phyloP scores from a whole-genome alignment of 1,140 invertebrate species.

The Plutomurus gul region DNA sequence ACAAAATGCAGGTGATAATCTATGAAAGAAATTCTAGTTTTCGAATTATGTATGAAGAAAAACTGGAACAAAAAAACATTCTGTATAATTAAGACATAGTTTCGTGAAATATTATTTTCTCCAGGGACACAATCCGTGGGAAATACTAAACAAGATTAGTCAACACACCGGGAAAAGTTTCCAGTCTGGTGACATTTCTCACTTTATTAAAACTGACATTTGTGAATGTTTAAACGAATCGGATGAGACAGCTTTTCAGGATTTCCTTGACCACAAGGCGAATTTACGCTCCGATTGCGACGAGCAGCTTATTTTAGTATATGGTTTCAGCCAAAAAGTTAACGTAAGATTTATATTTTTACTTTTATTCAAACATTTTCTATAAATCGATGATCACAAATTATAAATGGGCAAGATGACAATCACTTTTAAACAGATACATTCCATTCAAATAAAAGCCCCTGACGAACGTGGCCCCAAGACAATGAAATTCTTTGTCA shows the following conservation, averaged over 20 bases:
- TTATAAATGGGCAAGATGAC: too few species aligned
- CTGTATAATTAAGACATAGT: not conserved
- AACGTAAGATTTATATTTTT: too few species aligned
- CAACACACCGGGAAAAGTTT: conserved; percentile 77
- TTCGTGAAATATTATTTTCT: not conserved
- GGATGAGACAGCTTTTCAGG: conserved; percentile 85
- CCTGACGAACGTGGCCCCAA: conserved; percentile 90
- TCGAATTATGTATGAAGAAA: too few species aligned
- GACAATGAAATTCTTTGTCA: conserved; percentile 81
- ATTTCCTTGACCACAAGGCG: conserved; percentile 73
- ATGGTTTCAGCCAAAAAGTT: conserved; percentile 52
- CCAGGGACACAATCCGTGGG: conserved; percentile 76
- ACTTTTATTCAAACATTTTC: too few species aligned
- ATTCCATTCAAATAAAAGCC: conserved; percentile 92
- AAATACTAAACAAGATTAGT: conserved; percentile 85
- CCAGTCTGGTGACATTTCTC: conserved; percentile 61
- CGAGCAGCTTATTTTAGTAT: conserved; percentile 68
- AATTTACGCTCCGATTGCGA: conserved; percentile 92
- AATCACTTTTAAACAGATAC: conserved; percentile 73
- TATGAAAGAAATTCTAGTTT: not conserved
- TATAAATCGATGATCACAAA: too few species aligned
- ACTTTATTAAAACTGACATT: conserved; percentile 82
- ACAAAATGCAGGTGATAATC: too few species aligned
- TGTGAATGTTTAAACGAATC: conserved; percentile 97
- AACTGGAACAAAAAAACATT: too few species aligned